phyloP scores from a whole-genome alignment of 2,113 vertebrate species.

The Lipotes vexillifer region DNA sequence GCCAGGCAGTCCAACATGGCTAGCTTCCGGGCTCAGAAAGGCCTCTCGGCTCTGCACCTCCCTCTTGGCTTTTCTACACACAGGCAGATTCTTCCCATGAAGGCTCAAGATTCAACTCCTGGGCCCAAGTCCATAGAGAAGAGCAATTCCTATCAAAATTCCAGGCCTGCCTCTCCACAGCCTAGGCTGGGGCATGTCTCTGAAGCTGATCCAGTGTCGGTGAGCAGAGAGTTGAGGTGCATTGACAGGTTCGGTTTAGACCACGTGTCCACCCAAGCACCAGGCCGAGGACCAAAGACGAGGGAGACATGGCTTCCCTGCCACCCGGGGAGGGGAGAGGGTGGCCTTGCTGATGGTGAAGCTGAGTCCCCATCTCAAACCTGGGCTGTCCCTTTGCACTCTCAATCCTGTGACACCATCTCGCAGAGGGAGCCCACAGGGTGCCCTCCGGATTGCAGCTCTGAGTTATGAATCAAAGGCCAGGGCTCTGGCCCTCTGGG shows the following conservation, averaged over 20 bases:
- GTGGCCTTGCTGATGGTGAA: neutral
- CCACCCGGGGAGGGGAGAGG: accelerated
- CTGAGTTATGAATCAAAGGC: neutral
- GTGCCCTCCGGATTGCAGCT: neutral
- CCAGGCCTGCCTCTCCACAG: neutral
- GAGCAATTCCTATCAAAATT: neutral
- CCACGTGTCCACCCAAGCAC: neutral
- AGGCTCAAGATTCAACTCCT: neutral
- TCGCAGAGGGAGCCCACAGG: neutral
- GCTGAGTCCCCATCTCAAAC: neutral
- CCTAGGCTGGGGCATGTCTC: too few relatives aligned
- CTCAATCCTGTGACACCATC: neutral
- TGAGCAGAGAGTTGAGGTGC: neutral
- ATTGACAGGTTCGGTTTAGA: neutral
- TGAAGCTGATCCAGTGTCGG: accelerated
- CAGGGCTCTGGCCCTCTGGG: neutral
- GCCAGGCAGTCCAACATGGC: accelerated
- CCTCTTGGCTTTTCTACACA: neutral
- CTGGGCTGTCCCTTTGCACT: neutral
- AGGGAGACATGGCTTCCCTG: neutral
- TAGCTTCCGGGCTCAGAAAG: accelerated
- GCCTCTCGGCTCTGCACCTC: accelerated
- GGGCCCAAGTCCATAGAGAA: neutral
- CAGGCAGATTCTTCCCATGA: neutral
- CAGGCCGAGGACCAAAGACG: neutral